Evolutionary conservation across 2,888 invertebrate species (phyloP), one percentile per base, ranked within the genome.

Genomic region (Chalcis sispes): DNA sequence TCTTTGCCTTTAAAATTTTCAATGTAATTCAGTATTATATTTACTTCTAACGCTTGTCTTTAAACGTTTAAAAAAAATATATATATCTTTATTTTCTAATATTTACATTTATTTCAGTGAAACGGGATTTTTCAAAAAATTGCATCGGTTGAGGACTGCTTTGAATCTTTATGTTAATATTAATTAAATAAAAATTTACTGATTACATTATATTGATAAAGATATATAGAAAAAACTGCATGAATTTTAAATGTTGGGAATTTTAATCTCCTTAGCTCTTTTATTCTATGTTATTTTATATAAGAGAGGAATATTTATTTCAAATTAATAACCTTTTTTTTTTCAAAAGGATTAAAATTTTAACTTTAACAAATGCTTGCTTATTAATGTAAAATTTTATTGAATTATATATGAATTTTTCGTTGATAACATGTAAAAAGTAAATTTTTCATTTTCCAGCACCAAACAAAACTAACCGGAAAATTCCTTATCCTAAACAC

Each of bases 101-200:
- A 27, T 56, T 32, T 32, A 52, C 46, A 54, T 66, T 71, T 61
- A 61, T 72, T 72, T 62, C 67, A 76, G 76, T 62, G 23, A 46
- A 61, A 42, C 40, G 61, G 62, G 48, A 59, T 64, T 50, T 46
- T 71, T 58, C 7, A 46, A 56, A 66, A 62, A n/a, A n/a, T n/a
- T 36, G 65, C 52, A 66, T 71, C 59, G 75, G 71, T 72, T 72
- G 48, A 76, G 72, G 76, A 76, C 50, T 72, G 72, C 76, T 76
- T 76, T 61, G 25, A 54, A 52, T 40, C 23, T 67, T 50, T 40
- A 66, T 20, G 54, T 36, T 61, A 61, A 61, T 4, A 25, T 10
- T 40, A 42, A 32, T 48, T 2, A 23, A 15, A 69, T 25, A 42
- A 59, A 29, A 52, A 42, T 59, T 66, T 66, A 50, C 42, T 58